Conservation (phyloP, 2,113 vertebrate species). For the Sander vitreus region DNA sequence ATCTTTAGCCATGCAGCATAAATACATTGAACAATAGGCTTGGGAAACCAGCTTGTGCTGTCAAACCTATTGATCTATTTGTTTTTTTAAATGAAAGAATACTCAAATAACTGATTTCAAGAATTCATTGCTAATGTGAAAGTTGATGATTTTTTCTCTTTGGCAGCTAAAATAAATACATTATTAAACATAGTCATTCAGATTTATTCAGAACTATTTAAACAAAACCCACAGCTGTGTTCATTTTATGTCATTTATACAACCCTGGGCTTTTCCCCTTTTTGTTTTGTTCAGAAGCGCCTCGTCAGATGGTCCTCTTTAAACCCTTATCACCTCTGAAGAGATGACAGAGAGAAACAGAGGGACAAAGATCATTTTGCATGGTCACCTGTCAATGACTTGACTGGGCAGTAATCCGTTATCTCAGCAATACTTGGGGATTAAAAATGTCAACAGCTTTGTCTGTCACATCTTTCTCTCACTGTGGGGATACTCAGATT, state of each 20-base stretch:
- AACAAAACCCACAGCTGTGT: not conserved
- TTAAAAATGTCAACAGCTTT: conserved; percentile 15
- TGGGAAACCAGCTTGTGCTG: not conserved
- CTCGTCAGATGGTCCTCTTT: not conserved
- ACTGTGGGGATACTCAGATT: not conserved
- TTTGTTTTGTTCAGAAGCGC: not conserved
- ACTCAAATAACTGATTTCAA: not conserved
- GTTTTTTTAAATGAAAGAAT: not conserved
- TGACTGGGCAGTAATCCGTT: conserved; percentile 3
- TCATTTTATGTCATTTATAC: not conserved
- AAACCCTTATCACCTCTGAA: not conserved
- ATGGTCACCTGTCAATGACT: not conserved
- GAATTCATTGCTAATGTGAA: not conserved
- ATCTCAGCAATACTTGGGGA: not conserved
- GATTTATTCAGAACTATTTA: not conserved
- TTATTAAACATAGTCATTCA: not conserved
- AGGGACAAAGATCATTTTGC: not conserved
- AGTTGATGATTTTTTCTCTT: not conserved
- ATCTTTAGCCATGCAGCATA: not conserved
- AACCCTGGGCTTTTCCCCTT: not conserved
- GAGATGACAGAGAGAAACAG: not conserved
- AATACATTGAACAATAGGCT: not conserved
- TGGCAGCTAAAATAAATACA: not conserved
- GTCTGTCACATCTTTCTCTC: conserved; percentile 1
- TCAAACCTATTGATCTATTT: not conserved